Evolutionary conservation across 1,140 invertebrate genomes (phyloP), one percentile per base, ranked within the genome.

Genomic region (Oreohelix idahoensis): DNA sequence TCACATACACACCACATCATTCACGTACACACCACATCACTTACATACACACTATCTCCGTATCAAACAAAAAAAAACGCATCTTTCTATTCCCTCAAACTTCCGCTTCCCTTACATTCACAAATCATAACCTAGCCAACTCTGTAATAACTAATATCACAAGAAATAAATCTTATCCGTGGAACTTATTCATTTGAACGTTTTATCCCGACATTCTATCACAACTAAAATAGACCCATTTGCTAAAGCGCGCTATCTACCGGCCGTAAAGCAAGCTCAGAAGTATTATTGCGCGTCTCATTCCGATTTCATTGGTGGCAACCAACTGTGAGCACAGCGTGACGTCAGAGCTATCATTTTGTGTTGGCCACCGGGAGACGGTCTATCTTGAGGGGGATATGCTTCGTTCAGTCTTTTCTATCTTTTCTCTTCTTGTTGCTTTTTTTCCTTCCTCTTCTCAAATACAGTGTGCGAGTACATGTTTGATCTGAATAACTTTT

Each of bases 171-270:
- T 45, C 15, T 45, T 45, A 45, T 45, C 42, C n/a, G 15, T 8
- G 42, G 15, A 45, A 45, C 42, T 8, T 45, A 45, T 45, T 45
- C 42, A 45, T 8, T 8, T 45, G 15, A 45, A 45, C 29, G 29
- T 58, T 77, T 42, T 15, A 32, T 53, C 2, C 36, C 23, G 51
- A 79, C 77, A 49, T 39, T 79, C 36, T 79, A 79, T 66, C 77
- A 79, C 32, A 42, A 53, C 77, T 79, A 66, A 79, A 79, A 79
- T 66, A 79, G 53, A 79, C 66, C 77, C 39, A 78, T 78, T 78
- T 78, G 75, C 75, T 78, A 78, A 78, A 38, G 77, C 77, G 77
- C 32, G 36, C 58, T 79, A 79, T 79, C 77, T 79, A 8, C 63
- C 35, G 35, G 77, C 23, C 77, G 29, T 38, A 53, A 58, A 53